These are phyloP conservation scores for Anadara kagoshimensis DNA, from an alignment of 1,140 invertebrate genomes.

Conservation along the genomic window DNA sequence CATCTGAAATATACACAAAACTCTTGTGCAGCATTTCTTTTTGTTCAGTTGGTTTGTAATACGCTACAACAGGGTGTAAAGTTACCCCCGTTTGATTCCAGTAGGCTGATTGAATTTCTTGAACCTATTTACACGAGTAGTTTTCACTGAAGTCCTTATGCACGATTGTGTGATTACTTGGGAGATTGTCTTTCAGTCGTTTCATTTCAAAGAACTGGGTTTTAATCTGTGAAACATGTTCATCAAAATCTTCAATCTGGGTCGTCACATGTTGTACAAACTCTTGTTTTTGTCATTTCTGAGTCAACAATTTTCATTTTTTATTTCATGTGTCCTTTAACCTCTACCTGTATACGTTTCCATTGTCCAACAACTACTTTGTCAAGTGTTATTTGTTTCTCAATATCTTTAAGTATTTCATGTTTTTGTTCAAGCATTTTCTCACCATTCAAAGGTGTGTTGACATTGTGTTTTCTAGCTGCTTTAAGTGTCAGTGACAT, in stretches of 20 bases:
- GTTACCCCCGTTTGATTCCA: conserved; percentile 42
- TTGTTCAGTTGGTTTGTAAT: background rate
- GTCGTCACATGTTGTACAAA: too few species aligned
- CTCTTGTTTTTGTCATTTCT: conserved; percentile 12
- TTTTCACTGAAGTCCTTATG: conserved; percentile 48
- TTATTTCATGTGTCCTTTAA: conserved; percentile 30
- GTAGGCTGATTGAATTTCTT: conserved; percentile 41
- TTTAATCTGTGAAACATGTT: background rate
- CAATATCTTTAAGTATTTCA: background rate
- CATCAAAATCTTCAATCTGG: conserved; percentile 7
- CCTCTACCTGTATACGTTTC: conserved; percentile 9
- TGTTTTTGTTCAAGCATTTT: conserved; percentile 1
- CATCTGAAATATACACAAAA: conserved; percentile 30
- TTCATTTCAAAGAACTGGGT: background rate
- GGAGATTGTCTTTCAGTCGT: conserved; percentile 11
- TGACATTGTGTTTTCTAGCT: conserved; percentile 1
- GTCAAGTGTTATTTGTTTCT: background rate
- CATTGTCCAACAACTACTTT: conserved; percentile 14
- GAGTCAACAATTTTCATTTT: conserved; percentile 13
- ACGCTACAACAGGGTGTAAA: conserved; percentile 35
- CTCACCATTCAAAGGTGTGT: conserved; percentile 23
- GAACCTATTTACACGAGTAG: conserved; percentile 17
- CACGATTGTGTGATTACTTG: conserved; percentile 1
- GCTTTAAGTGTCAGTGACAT: conserved; percentile 22
- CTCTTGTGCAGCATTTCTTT: conserved; percentile 29